A percentile compares a stretch with the other conserved stretches of the same genome.
phyloP scores from a whole-genome alignment of 1,140 invertebrate genomes.

The Drosophila tani region DNA sequence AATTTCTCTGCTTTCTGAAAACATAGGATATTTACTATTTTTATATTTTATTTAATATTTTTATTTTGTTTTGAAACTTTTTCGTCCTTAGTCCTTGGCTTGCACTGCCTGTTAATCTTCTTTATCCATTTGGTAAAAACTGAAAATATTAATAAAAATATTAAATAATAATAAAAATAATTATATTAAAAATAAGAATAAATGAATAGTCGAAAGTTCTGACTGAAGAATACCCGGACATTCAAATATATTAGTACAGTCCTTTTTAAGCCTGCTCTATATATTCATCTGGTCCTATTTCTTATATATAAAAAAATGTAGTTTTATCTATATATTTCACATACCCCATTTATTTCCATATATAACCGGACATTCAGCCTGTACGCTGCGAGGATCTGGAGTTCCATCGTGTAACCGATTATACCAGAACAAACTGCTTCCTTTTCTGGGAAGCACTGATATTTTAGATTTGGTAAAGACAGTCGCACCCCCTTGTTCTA shows the following conservation, averaged over 20 bases:
- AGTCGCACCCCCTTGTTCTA: constrained; percentile 96
- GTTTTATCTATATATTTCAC: not conserved
- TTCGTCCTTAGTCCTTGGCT: not conserved
- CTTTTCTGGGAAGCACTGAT: constrained; percentile 93
- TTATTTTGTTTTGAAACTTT: too few species aligned
- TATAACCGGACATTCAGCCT: constrained; percentile 98
- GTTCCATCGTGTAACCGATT: constrained; percentile 95
- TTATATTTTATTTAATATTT: not conserved
- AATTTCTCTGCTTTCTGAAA: not conserved
- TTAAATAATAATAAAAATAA: not conserved
- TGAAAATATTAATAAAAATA: constrained; percentile 11
- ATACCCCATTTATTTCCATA: constrained; percentile 96
- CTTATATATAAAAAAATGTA: too few species aligned
- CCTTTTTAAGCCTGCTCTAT: too few species aligned
- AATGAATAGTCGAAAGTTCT: too few species aligned
- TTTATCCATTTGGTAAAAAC: constrained; percentile 50
- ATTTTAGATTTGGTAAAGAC: constrained; percentile 95
- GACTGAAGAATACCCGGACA: too few species aligned
- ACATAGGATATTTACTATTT: not conserved
- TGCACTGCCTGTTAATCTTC: not conserved
- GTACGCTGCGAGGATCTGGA: constrained; percentile 94
- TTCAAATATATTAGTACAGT: too few species aligned
- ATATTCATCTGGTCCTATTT: too few species aligned
- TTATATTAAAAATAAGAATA: not conserved
- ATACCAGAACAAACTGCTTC: constrained; percentile 96